Base-by-base conservation (phyloP, 1,140 invertebrate genomes). In the Drosophila funebris region DNA sequence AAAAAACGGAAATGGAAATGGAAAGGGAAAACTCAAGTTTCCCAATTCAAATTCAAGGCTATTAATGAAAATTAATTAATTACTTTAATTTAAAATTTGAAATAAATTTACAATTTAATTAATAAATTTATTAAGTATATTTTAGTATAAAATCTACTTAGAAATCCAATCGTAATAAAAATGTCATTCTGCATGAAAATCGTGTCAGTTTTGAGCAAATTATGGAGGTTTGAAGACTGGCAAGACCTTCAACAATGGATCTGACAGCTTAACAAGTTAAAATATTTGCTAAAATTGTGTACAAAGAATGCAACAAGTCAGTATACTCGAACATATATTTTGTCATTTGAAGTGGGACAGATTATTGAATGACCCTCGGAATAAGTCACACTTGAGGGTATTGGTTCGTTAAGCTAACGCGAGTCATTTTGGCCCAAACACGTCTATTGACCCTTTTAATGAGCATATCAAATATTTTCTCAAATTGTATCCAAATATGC, bases 391-490 rank as follows among this genome's bases (percentile, higher is more conserved):
- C 14, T 33, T 6, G 27, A 52, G 29, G 29, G 14, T 46, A 46
- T 11, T 4, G 44, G 27, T 50, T 61, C 58, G 27, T 39, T 61
- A 61, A 27, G 43, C 41, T n/a, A 46, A 16, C 29, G 16, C 11
- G 16, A 31, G 31, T 37, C n/a, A 3, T 41, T 18, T 54, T 8
- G 27, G 31, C 50, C 14, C 22, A 11, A 20, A 44, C 43, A 20
- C 11, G 16, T 48, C 57, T 74, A 33, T 74, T 79, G 76, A 78
- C 76, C 76, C 76, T 74, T 79, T 33, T 68, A 74, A 50, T 57
- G 68, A 71, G 62, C 58, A 67, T 53, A 44, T 53, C 58, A 76
- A 81, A 81, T 69, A 76, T 64, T 56, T 56, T 39, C 68, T 73
- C 46, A 62, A 80, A 63, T 80, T 43, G 46, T 61, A 68, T 29